Base-by-base conservation (phyloP, 2,797 vertebrate species). In the Sciurus carolinensis region DNA sequence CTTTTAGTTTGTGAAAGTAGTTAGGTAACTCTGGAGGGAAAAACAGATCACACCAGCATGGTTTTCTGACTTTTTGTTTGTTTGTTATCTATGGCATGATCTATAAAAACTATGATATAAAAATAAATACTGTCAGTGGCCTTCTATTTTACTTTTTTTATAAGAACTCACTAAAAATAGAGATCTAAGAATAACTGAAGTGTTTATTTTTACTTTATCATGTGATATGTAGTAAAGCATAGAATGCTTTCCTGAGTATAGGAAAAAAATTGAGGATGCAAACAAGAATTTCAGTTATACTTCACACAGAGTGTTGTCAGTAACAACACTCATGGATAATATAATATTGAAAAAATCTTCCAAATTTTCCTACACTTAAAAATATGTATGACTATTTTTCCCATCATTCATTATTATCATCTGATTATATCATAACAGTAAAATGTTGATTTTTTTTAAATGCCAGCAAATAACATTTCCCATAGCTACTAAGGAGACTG, bases 371-470 rank as follows among this genome's bases (percentile, higher is more conserved):
- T 72, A 96, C 85, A 92, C 14, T 66, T 95, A 76, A 77, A 95
- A 33, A 82, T 5, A 5, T 33, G 77, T 97, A 95, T 91, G 73
- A 82, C 0, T 1, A 14, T 72, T 4, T 6, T 77, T 94, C 87
- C 59, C 47, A 57, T 69, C 92, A 77, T 95, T 59, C 36, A 97
- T 36, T 18, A 10, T 4, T 71, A 64, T 2, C 0, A 87, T 97
- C 62, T 97, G 94, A 95, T 98, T 96, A 72, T 66, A 83, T 30
- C 72, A 80, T 76, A 96, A 96, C 50, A 47, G 62, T 96, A 76
- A 98, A 97, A 98, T 96, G 96, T 0, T 0, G 0, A 15, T 2
- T 72, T 97, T 90, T 96, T 82, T 54, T 39, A 91, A 22, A 75
- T 95, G 26, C 36, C 71, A 95, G 69, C 72, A 97, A 90, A 33